Conservation (phyloP, 2,797 vertebrate species). For the Helarctos malayanus region DNA sequence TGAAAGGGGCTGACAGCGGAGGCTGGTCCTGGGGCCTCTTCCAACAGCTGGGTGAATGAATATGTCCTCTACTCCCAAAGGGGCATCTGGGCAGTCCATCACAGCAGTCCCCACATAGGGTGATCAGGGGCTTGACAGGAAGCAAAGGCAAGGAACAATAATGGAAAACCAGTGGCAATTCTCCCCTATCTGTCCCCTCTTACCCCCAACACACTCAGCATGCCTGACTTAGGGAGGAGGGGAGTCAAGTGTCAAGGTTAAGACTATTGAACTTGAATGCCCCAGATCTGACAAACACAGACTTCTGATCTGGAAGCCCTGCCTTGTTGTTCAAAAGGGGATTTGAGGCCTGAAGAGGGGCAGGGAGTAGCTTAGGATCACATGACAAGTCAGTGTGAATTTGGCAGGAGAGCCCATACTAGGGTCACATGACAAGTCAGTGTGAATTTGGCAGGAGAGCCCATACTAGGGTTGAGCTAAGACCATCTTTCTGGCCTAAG, state of each 20-base stretch:
- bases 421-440: neutral
- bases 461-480: neutral
- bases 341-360: neutral
- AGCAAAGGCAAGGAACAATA: neutral
- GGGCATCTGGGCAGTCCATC: neutral
- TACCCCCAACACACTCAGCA: too few species aligned
- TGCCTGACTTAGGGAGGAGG: neutral
- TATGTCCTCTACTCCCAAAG: fast-evolving
- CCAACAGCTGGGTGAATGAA: too few species aligned
- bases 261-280: neutral
- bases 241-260: neutral
- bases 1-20: neutral
- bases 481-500: neutral
- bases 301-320: neutral
- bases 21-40: neutral
- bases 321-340: neutral
- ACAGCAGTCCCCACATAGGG: neutral
- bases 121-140: neutral
- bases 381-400: neutral
- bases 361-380: neutral
- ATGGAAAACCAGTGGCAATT: neutral
- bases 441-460: neutral
- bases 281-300: neutral
- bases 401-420: neutral
- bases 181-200: neutral